phyloP scores from a whole-genome alignment of 2,888 invertebrate genomes.

The Yponomeuta malinellus region DNA sequence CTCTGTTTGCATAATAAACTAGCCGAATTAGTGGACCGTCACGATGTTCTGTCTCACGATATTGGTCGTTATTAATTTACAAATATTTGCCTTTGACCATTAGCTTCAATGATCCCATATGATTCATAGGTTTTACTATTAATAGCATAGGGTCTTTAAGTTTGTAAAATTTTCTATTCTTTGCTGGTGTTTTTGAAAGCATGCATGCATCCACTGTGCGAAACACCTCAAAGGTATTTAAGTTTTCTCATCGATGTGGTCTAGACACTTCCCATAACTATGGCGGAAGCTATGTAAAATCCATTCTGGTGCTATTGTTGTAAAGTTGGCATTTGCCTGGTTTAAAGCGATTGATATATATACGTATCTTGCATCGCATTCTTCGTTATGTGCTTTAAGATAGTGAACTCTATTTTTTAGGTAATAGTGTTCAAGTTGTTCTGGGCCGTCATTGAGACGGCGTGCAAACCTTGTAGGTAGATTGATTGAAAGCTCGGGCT shows the following conservation, averaged over 20 bases:
- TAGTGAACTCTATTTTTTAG: not conserved
- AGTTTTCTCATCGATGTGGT: constrained; percentile 17
- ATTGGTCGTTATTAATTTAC: constrained; percentile 19
- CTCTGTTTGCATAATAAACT: constrained; percentile 21
- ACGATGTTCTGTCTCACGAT: constrained; percentile 14
- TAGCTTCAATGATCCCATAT: constrained; percentile 2
- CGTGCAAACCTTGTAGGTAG: constrained; percentile 31
- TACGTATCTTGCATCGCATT: not conserved
- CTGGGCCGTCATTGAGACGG: not conserved
- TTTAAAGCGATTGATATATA: not conserved
- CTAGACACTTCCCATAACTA: not conserved
- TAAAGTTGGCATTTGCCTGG: not conserved
- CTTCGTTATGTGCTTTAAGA: not conserved
- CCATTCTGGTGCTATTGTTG: not conserved
- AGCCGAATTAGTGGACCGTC: constrained; percentile 18
- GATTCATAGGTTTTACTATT: constrained; percentile 9
- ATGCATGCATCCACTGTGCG: constrained; percentile 19
- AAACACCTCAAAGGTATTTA: constrained; percentile 27
- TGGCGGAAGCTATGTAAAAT: not conserved
- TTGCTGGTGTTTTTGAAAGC: constrained; percentile 20
- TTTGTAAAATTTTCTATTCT: constrained; percentile 15
- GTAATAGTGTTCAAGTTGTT: not conserved
- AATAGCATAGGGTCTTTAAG: constrained; percentile 1
- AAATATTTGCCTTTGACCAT: constrained; percentile 14
- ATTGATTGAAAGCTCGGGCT: constrained; percentile 53